These are phyloP conservation scores for Pluvialis apricaria DNA, from an alignment of 2,113 vertebrate species.

Conservation along the genomic window DNA sequence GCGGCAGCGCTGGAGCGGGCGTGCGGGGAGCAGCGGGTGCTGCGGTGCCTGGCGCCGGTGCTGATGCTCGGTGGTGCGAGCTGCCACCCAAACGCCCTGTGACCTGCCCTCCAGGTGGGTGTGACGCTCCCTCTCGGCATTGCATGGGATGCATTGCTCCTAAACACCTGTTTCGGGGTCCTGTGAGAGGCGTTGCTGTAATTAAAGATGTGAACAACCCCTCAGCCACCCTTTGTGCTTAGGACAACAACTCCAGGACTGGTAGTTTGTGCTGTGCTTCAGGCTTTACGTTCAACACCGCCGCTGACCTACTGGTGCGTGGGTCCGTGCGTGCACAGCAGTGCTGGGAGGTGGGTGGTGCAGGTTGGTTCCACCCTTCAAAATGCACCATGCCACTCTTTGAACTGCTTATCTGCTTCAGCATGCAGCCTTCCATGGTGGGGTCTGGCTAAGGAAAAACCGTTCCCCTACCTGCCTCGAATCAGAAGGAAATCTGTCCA, in stretches of 20 bases:
- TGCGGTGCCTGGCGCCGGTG: accelerated
- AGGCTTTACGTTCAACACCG: too few species aligned
- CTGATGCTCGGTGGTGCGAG: accelerated
- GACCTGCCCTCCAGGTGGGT: not conserved
- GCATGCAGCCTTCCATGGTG: accelerated
- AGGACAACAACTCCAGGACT: too few species aligned
- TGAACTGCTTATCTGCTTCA: not conserved
- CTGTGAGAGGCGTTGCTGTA: too few species aligned
- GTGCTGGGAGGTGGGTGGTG: not conserved
- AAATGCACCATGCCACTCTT: accelerated
- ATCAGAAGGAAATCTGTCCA: not conserved
- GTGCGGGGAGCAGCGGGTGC: not conserved
- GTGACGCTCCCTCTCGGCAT: not conserved
- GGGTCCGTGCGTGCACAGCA: accelerated
- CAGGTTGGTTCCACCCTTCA: not conserved
- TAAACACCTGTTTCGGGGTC: too few species aligned
- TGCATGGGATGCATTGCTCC: too few species aligned
- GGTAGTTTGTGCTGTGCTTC: too few species aligned
- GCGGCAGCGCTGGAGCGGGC: accelerated
- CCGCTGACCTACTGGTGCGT: accelerated
- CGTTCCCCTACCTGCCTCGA: accelerated
- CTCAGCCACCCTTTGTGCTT: too few species aligned
- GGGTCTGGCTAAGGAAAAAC: not conserved
- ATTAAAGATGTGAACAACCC: too few species aligned
- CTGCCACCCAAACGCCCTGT: not conserved